Evolutionary conservation across 1,140 invertebrate genomes (phyloP), one percentile per base, ranked within the genome.

Genomic region (Pantala flavescens): DNA sequence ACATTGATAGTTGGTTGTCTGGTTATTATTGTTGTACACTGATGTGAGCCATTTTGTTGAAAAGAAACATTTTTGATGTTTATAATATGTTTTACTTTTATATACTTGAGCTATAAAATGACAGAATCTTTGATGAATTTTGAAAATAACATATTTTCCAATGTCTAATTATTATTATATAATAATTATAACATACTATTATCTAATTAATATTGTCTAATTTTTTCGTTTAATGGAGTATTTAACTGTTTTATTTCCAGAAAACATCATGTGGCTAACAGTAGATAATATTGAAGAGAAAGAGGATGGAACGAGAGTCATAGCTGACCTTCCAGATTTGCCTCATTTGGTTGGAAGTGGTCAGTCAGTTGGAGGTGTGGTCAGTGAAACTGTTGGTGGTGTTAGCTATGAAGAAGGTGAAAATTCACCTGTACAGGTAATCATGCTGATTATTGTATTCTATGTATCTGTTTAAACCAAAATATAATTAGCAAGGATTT

Each of bases 241-340:
- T n/a, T n/a, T n/a, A n/a, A n/a, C n/a, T 36, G 28, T 36, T 36
- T 36, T 5, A 5, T 36, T 9, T 36, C 80, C 86, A 84, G 93
- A 96, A 77, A 94, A 97, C 81, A 97, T 98, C 77, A 93, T 96
- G 86, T 99, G 97, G 97, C 84, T 99, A 73, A 93, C 90, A 2
- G 88, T 96, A 24, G 94, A 98, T 77, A 94, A 96, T 79, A 95
- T 96, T 73, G 92, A 94, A 84, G 94, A 96, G 82, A 90, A 93
- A 79, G 91, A 91, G 80, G 80, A 81, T 71, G 78, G 78, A 7
- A 89, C 90, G 0, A 85, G 86, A 0, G 88, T 92, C 24, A 91
- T 94, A 75, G 90, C 88, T 71, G 88, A 90, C 71, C 80, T 92
- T 73, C 91, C 91, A 0, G 94, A 97, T 80, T 88, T 96, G 36